Base-by-base conservation (phyloP, 2,113 vertebrate species). In the Bos indicus region DNA sequence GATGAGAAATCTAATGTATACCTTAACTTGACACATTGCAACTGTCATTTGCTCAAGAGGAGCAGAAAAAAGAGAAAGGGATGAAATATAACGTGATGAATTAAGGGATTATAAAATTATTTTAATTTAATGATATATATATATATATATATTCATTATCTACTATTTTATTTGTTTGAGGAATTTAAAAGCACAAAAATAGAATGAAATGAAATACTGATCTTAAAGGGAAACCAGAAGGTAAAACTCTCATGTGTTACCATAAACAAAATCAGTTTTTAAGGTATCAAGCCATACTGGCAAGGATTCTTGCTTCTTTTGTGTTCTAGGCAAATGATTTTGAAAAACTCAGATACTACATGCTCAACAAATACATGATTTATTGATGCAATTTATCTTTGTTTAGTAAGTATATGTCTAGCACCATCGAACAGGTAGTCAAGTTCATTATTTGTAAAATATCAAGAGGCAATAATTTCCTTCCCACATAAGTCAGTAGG, bases 1-100 rank as follows among this genome's bases (percentile, higher is more conserved):
- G 98, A 98, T 97, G 94, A 96, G 94, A 98, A 97, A 97, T 87
- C 96, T 98, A 99, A 98, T 98, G 97, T 98, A 98, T 98, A 98
- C 97, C 98, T 98, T 98, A 98, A 98, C 96, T 80, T 98, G 98
- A 97, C 97, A 97, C 90, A 95, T 98, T 98, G 98, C 98, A 98
- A 97, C 74, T 96, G 98, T 98, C 98, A 98, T 98, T 98, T 98
- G 97, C 97, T 98, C 90, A 97, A 98, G 90, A 97, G 95, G 78
- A 97, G 84, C 92, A 98, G 94, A 98, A 98, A 98, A 97, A 92
- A 98, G 96, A 92, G 60, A 92, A 93, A 97, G 25, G 95, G 95
- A 98, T 98, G 95, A 98, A 98, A 98, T 93, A 48, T 98, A 98
- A 98, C 21, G 96, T 95, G 59, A 88, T 95, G 87, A 94, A 71